phyloP scores from a whole-genome alignment of 2,888 invertebrate genomes.

The Steinernema scapterisci region DNA sequence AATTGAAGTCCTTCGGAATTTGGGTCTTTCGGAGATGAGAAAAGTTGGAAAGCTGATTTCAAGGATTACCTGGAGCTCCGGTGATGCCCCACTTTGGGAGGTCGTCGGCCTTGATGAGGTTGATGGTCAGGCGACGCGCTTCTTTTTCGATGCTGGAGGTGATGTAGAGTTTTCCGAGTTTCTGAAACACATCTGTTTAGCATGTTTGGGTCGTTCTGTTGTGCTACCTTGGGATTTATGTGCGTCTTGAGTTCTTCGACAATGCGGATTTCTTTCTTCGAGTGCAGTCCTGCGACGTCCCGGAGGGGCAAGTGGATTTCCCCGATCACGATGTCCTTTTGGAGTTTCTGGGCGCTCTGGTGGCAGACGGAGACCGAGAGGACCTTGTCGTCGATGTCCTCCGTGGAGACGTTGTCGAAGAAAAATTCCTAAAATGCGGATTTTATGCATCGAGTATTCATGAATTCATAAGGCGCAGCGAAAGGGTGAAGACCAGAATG shows the following conservation, averaged over 20 bases:
- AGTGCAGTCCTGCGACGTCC: slow-evolving; percentile 66
- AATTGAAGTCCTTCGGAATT: background rate
- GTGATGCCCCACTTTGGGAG: slow-evolving; percentile 69
- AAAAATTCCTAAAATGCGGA: slow-evolving; percentile 68
- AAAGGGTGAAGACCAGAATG: background rate
- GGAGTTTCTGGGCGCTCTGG: slow-evolving; percentile 66
- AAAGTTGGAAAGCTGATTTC: background rate
- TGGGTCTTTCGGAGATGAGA: background rate
- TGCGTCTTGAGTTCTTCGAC: slow-evolving; percentile 68
- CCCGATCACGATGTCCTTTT: slow-evolving; percentile 68
- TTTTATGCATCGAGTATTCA: background rate
- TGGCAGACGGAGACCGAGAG: slow-evolving; percentile 68
- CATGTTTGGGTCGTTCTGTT: too few relatives aligned
- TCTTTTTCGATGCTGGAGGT: slow-evolving; percentile 68
- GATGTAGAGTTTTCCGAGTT: slow-evolving; percentile 69
- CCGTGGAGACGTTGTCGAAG: slow-evolving; percentile 68
- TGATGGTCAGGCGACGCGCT: slow-evolving; percentile 67
- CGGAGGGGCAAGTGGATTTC: slow-evolving; percentile 68
- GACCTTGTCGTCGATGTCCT: slow-evolving; percentile 67
- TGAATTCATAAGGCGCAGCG: background rate
- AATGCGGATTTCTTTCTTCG: slow-evolving; percentile 69
- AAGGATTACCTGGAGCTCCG: slow-evolving; percentile 69
- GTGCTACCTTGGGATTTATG: slow-evolving; percentile 57
- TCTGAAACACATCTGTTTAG: slow-evolving; percentile 61
- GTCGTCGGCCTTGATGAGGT: slow-evolving; percentile 68